These are phyloP conservation scores for Dynastes maya DNA, from an alignment of 2,888 invertebrate species.

Conservation along the genomic window DNA sequence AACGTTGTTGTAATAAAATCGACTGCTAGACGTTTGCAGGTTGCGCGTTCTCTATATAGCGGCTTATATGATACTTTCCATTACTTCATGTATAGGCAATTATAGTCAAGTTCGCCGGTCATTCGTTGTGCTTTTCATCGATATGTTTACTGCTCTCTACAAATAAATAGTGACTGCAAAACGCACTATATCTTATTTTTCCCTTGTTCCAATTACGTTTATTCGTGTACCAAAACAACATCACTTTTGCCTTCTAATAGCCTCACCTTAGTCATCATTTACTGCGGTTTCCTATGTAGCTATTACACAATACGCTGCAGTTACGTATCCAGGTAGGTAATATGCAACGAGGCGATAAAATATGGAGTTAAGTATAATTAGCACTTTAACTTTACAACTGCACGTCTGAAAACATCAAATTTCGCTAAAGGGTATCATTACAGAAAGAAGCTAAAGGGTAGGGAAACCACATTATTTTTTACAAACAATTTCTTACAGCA, in stretches of 20 bases:
- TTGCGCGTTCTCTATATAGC: slow-evolving; percentile 29
- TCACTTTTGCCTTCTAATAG: slow-evolving; percentile 45
- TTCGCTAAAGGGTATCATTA: background rate
- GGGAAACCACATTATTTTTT: background rate
- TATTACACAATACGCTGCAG: slow-evolving; percentile 16
- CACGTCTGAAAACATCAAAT: background rate
- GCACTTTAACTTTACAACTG: background rate
- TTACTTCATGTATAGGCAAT: slow-evolving; percentile 42
- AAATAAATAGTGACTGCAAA: slow-evolving; percentile 35
- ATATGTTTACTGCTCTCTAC: slow-evolving; percentile 34
- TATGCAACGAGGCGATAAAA: slow-evolving; percentile 1
- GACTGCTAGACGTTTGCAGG: slow-evolving; percentile 38
- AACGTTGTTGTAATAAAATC: slow-evolving; percentile 35
- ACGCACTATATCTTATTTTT: slow-evolving; percentile 44
- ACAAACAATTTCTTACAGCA: background rate
- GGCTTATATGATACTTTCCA: slow-evolving; percentile 28
- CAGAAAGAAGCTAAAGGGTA: background rate
- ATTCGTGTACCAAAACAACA: slow-evolving; percentile 44
- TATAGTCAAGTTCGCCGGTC: slow-evolving; percentile 43
- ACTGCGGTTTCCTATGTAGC: slow-evolving; percentile 25
- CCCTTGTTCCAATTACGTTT: slow-evolving; percentile 46
- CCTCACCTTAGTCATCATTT: slow-evolving; percentile 47
- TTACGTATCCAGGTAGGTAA: slow-evolving; percentile 1
- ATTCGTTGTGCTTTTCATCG: slow-evolving; percentile 42
- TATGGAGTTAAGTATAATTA: background rate